Conservation (phyloP, 1,140 invertebrate species). For the Popillia japonica region DNA sequence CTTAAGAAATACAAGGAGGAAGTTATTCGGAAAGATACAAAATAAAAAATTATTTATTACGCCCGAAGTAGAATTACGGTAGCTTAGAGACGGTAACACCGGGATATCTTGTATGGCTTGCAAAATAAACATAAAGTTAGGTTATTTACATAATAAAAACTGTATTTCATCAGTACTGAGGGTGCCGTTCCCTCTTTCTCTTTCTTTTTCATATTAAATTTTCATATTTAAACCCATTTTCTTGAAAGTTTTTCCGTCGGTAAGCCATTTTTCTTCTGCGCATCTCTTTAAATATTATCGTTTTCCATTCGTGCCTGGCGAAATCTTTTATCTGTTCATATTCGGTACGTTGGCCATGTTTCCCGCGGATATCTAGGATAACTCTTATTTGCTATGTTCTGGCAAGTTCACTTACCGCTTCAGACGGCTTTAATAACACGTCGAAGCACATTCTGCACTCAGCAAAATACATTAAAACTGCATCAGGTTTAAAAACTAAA, state of each 20-base stretch:
- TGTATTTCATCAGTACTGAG: not conserved
- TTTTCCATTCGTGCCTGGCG: not conserved
- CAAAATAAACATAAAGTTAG: not conserved
- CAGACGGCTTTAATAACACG: slow-evolving; percentile 35
- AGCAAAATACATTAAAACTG: slow-evolving; percentile 54
- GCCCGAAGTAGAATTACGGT: not conserved
- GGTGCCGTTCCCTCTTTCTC: not conserved
- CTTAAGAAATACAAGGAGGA: not conserved
- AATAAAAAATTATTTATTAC: slow-evolving; percentile 15
- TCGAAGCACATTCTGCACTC: slow-evolving; percentile 45
- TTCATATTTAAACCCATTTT: not conserved
- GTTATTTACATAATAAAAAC: slow-evolving; percentile 19
- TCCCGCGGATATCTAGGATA: not conserved
- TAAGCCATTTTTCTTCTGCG: not conserved
- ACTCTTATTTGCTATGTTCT: not conserved
- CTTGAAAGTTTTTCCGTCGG: not conserved
- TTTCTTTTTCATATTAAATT: not conserved
- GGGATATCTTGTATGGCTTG: not conserved
- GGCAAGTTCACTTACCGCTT: slow-evolving; percentile 44
- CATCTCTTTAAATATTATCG: not conserved
- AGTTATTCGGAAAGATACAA: not conserved
- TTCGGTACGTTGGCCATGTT: not conserved
- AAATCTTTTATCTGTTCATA: not conserved
- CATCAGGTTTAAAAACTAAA: slow-evolving; percentile 57
- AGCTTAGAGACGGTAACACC: not conserved